Percentiles rank a stretch among this genome's conserved stretches.
These are phyloP conservation scores for Zaprionus lineosus DNA, from an alignment of 2,888 invertebrate species.

Conservation along the genomic window DNA sequence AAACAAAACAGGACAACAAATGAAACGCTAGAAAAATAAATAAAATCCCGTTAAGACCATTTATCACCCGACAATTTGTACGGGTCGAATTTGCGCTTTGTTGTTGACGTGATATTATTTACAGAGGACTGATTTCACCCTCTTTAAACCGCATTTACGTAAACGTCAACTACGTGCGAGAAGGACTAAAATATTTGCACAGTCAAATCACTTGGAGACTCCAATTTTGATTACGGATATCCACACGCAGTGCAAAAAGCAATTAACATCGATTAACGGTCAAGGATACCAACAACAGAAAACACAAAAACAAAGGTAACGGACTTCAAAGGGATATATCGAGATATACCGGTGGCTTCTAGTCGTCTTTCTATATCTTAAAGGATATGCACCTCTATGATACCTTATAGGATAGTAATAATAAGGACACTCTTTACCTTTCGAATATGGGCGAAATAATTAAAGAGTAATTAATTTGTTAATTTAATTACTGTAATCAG, in stretches of 20 bases:
- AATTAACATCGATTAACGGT: slow-evolving; percentile 20
- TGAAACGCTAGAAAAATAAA: slow-evolving; percentile 63
- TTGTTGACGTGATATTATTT: slow-evolving; percentile 72
- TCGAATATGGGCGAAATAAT: no score
- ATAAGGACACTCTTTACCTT: no score
- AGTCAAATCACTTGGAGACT: slow-evolving; percentile 29
- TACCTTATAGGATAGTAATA: no score
- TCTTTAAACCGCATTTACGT: slow-evolving; percentile 55
- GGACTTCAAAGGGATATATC: no score
- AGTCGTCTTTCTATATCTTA: no score
- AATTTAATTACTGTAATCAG: no score
- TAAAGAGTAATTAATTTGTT: no score
- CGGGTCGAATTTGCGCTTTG: slow-evolving; percentile 50
- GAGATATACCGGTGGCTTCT: no score
- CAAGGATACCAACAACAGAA: no score
- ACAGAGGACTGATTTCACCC: slow-evolving; percentile 76
- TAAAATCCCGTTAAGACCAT: slow-evolving; percentile 83
- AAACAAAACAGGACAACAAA: slow-evolving; percentile 22
- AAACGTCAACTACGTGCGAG: slow-evolving; percentile 33
- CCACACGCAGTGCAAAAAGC: no score
- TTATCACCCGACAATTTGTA: slow-evolving; percentile 80
- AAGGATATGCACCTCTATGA: no score
- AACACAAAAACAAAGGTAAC: no score
- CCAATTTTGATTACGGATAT: slow-evolving; percentile 17
- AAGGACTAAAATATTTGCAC: slow-evolving; percentile 33